These are phyloP conservation scores for Laupala kohalensis DNA, from an alignment of 1,140 invertebrate species.

Conservation along the genomic window DNA sequence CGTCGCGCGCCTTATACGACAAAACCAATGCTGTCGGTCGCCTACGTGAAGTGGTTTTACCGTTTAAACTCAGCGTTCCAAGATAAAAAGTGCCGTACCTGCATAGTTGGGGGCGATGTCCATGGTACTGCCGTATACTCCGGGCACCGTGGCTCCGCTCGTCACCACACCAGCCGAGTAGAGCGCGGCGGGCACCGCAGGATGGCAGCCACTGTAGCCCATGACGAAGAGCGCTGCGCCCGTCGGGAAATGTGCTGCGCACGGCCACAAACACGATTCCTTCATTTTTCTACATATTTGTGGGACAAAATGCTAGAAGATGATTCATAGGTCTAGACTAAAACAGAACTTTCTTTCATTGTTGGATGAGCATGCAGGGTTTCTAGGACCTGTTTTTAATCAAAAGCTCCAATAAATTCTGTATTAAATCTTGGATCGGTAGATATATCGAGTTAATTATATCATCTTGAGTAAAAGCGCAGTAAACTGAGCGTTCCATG, in stretches of 20 bases:
- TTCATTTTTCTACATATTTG: neutral
- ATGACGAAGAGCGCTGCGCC: conserved; percentile 43
- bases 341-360: neutral
- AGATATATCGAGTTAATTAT: too few relatives aligned
- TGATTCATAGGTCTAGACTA: neutral
- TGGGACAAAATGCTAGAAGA: neutral
- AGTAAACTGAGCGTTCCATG: too few relatives aligned
- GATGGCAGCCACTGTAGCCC: conserved; percentile 43
- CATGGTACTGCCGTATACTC: conserved; percentile 38
- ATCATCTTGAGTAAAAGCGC: too few relatives aligned
- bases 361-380: neutral
- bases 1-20: too few relatives aligned
- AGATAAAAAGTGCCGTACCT: too few relatives aligned
- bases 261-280: neutral
- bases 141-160: conserved; percentile 40
- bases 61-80: too few relatives aligned
- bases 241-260: conserved; percentile 40
- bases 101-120: conserved; percentile 39
- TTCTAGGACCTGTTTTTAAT: too few relatives aligned
- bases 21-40: too few relatives aligned
- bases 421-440: too few relatives aligned
- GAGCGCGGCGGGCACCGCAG: conserved; percentile 40
- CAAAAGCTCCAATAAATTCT: too few relatives aligned
- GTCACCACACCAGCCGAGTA: conserved; percentile 40
- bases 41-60: too few relatives aligned